A percentile compares a stretch with the other conserved stretches of the same genome.
These are phyloP conservation scores for Nomada hirtipes DNA, from an alignment of 2,888 invertebrate genomes.

Conservation along the genomic window DNA sequence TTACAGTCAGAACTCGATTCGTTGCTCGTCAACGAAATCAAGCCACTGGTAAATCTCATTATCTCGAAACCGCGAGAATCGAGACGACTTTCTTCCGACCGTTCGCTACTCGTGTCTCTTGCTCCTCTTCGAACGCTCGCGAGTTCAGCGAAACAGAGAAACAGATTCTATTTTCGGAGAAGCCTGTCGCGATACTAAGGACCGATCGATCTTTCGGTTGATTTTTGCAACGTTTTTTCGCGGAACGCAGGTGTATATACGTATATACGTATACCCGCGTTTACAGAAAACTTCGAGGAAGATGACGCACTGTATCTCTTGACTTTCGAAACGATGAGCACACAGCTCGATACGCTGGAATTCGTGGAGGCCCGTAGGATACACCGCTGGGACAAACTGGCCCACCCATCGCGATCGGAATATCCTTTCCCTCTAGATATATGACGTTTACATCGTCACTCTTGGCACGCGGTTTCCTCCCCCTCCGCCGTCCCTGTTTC, in stretches of 20 bases:
- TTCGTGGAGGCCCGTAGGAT: constrained; percentile 43
- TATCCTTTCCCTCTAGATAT: constrained; percentile 60
- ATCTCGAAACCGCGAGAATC: constrained; percentile 50
- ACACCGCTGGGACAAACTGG: constrained; percentile 49
- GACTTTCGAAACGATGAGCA: constrained; percentile 1
- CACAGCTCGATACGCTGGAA: constrained; percentile 43
- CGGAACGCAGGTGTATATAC: neutral
- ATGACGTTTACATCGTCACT: constrained; percentile 68
- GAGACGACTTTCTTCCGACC: constrained; percentile 51
- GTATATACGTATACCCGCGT: too few relatives aligned
- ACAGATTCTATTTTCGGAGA: neutral
- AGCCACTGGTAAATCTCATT: constrained; percentile 54
- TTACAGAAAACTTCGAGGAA: neutral
- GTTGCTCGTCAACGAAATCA: constrained; percentile 42
- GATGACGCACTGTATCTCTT: neutral
- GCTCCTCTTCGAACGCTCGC: neutral
- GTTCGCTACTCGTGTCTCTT: constrained; percentile 20
- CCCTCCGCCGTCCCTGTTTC: neutral
- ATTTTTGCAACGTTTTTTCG: constrained; percentile 20
- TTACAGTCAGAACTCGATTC: constrained; percentile 49
- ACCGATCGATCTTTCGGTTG: constrained; percentile 12
- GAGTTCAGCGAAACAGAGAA: neutral
- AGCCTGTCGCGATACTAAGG: constrained; percentile 9
- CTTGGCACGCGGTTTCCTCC: constrained; percentile 57
- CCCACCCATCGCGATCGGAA: constrained; percentile 65